These are phyloP conservation scores for Egretta garzetta DNA, from an alignment of 2,113 vertebrate genomes.

Conservation along the genomic window DNA sequence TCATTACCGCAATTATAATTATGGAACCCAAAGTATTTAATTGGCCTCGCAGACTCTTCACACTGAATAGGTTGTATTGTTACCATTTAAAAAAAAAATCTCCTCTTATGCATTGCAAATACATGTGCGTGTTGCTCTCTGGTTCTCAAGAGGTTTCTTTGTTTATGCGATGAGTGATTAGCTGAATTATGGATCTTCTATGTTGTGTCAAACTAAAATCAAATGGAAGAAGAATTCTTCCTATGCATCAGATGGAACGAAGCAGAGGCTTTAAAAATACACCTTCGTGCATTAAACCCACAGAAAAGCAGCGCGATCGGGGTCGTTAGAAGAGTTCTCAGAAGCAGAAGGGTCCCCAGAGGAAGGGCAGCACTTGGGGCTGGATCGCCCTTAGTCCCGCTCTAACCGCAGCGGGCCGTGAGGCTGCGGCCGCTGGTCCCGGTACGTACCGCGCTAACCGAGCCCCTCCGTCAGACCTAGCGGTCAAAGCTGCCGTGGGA, in stretches of 20 bases:
- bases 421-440: not conserved
- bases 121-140: constrained; percentile 62
- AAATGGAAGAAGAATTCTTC: not conserved
- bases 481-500: not conserved
- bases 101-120: constrained; percentile 70
- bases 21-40: constrained; percentile 78
- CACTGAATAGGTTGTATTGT: constrained; percentile 80
- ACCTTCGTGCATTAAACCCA: accelerated
- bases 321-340: not conserved
- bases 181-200: constrained; percentile 61
- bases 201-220: constrained; percentile 35
- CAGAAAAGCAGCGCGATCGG: accelerated
- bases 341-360: accelerated
- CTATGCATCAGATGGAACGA: not conserved
- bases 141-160: constrained; percentile 78
- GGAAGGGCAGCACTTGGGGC: accelerated
- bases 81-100: constrained; percentile 41
- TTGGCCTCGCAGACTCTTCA: constrained; percentile 73
- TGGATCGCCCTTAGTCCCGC: accelerated
- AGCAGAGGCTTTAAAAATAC: not conserved
- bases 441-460: accelerated
- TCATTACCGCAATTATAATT: constrained; percentile 80
- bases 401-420: accelerated
- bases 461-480: accelerated
- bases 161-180: constrained; percentile 78